A percentile compares a stretch with the other conserved stretches of the same genome.
phyloP scores from a whole-genome alignment of 2,888 invertebrate genomes.

The Pterobdella sp. region DNA sequence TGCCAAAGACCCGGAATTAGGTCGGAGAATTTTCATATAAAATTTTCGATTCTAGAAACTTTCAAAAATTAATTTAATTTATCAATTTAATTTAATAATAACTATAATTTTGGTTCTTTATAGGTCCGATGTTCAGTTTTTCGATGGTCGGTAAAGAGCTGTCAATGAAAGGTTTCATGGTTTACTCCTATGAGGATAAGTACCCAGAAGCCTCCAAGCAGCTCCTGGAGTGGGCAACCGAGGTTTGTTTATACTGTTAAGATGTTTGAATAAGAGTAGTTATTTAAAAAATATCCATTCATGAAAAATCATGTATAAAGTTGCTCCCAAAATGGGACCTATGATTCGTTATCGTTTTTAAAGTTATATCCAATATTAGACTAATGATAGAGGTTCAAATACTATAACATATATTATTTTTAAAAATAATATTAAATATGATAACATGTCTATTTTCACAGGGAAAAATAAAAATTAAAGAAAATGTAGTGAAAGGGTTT shows the following conservation, averaged over 20 bases:
- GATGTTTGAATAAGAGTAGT: too few relatives aligned
- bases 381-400: too few relatives aligned
- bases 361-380: too few relatives aligned
- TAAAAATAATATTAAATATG: neutral
- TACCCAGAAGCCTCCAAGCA: conserved; percentile 61
- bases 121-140: neutral
- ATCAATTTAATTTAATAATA: neutral
- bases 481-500: conserved; percentile 66
- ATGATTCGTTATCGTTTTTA: too few relatives aligned
- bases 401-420: too few relatives aligned
- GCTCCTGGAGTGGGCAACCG: conserved; percentile 50
- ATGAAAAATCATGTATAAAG: too few relatives aligned
- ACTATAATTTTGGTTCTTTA: neutral
- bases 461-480: conserved; percentile 64
- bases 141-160: conserved; percentile 53
- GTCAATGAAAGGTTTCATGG: conserved; percentile 61
- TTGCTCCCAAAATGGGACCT: too few relatives aligned
- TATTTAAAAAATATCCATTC: too few relatives aligned
- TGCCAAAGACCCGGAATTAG: conserved; percentile 42
- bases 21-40: conserved; percentile 22
- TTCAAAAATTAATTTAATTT: neutral
- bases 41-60: neutral
- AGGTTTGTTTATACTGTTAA: conserved; percentile 35
- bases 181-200: conserved; percentile 56
- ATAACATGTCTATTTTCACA: conserved; percentile 39